Conservation (phyloP, 2,888 invertebrate genomes). For the Idaea straminata region DNA sequence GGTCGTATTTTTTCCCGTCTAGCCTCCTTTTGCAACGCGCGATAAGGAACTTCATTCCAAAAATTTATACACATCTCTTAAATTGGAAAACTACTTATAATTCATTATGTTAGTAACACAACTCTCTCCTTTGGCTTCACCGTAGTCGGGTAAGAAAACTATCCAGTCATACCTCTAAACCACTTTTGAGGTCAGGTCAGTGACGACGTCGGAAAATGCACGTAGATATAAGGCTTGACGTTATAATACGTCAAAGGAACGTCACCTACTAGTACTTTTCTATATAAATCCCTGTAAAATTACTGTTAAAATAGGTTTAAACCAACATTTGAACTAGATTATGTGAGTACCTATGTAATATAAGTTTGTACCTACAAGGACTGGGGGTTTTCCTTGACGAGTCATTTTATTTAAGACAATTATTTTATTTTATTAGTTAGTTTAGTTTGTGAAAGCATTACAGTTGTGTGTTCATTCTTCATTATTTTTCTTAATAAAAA, state of each 20-base stretch:
- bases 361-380: background rate
- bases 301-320: background rate
- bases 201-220: constrained; percentile 1
- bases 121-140: no score
- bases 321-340: background rate
- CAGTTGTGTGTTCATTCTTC: background rate
- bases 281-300: background rate
- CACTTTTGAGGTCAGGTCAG: background rate
- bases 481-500: background rate
- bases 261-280: background rate
- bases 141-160: no score
- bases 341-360: background rate
- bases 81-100: no score
- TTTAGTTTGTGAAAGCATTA: background rate
- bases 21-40: no score
- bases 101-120: no score
- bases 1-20: no score
- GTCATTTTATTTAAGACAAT: background rate
- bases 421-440: background rate
- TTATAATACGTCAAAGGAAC: background rate
- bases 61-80: no score
- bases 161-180: no score
- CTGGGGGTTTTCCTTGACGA: background rate
- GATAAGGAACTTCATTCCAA: no score
- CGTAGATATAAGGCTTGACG: background rate